Evolutionary conservation across 2,113 vertebrate species (phyloP), one percentile per base, ranked within the genome.

Genomic region (Stomatorhinus ivindoensis): DNA sequence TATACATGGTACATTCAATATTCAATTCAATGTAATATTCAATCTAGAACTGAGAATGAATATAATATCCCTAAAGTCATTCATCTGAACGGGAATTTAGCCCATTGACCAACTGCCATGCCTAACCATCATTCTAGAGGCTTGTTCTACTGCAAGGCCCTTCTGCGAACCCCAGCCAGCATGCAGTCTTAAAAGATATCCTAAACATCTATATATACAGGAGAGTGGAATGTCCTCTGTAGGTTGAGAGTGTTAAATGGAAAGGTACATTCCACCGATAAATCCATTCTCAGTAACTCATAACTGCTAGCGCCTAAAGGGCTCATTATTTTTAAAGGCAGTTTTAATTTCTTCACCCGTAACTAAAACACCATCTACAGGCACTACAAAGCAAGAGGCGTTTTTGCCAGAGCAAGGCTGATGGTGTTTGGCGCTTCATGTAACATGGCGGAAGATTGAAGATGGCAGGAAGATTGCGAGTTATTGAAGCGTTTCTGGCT

Each of bases 201-300:
- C 58, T 48, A 69, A 89, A 50, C 11, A 89, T 89, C 46, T 87
- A 82, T 86, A 86, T 50, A 84, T 51, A 69, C 24, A 89, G 46
- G 53, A 51, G 44, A 21, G 48, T 50, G 84, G 39, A 86, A 89
- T 89, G 84, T 21, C 42, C 15, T 89, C 31, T 1, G 13, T 58
- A 44, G 58, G 53, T 48, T 39, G 50, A 89, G n/a, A 35, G 83
- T 89, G 58, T 73, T 19, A 39, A 39, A 35, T 17, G 89, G 53
- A 73, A 86, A 87, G 58, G 39, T 89, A 89, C 44, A 27, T 73
- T 61, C 55, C 84, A 31, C 46, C 1, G 46, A 86, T 86, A 86
- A 89, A 86, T 27, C 42, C 42, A 10, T 50, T 86, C 55, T 86
- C 50, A 55, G 58, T 19, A 89, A 21, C 13, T 42, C 51, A n/a